These are phyloP conservation scores for Oriolus oriolus DNA, from an alignment of 2,113 vertebrate genomes.

Conservation along the genomic window DNA sequence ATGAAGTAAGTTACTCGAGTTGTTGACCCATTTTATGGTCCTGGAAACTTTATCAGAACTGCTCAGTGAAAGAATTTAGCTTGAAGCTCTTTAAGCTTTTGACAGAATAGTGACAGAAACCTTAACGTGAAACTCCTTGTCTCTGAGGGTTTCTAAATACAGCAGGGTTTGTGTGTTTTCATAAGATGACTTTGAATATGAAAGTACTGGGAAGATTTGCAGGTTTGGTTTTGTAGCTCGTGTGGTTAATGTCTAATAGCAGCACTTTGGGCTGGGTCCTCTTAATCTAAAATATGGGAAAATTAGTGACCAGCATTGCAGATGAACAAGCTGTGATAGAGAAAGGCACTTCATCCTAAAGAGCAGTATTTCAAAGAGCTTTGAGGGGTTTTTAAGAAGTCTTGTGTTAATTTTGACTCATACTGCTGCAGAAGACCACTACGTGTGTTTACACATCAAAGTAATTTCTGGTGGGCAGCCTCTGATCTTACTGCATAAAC, in stretches of 20 bases:
- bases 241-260: background rate
- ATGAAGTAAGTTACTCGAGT: constrained; percentile 81
- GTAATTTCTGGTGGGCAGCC: background rate
- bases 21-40: background rate
- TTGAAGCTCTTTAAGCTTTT: background rate
- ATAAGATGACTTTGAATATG: background rate
- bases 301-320: background rate
- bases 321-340: background rate
- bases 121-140: background rate
- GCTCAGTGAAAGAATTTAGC: background rate
- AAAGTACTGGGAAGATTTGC: background rate
- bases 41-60: background rate
- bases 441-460: too few species aligned
- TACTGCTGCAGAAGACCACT: background rate
- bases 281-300: background rate
- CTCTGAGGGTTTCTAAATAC: background rate
- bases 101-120: background rate
- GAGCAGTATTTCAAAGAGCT: background rate
- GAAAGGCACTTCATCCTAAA: background rate
- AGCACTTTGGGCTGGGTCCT: background rate
- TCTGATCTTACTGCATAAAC: background rate
- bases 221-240: background rate
- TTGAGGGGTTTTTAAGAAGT: background rate
- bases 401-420: background rate
- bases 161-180: background rate